Evolutionary conservation across 2,888 invertebrate genomes (phyloP).

Genomic region (Hesperia comma): DNA sequence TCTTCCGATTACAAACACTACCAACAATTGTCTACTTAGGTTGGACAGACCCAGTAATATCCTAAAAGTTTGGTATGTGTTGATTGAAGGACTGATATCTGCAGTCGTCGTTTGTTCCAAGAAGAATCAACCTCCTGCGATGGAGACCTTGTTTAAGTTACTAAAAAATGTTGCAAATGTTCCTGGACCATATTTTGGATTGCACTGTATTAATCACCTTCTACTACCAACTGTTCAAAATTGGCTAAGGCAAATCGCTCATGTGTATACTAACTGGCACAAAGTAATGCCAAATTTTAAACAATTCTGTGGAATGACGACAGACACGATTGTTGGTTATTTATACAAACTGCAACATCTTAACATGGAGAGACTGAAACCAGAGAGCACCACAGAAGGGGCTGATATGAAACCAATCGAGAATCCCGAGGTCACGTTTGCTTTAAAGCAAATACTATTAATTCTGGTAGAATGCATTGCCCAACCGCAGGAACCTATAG

Average conservation of each 20-base stretch:
- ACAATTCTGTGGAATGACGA: constrained; percentile 96
- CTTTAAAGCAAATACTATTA: constrained; percentile 92
- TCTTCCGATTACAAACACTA: constrained; percentile 74
- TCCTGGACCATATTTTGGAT: constrained; percentile 94
- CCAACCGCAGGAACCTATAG: constrained; percentile 94
- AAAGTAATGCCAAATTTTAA: constrained; percentile 95
- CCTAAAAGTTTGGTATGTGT: constrained; percentile 94
- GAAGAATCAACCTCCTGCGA: constrained; percentile 92
- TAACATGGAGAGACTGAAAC: constrained; percentile 66
- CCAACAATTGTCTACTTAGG: constrained; percentile 83
- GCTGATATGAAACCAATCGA: constrained; percentile 82
- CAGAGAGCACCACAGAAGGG: constrained; percentile 68
- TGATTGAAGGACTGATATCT: constrained; percentile 93
- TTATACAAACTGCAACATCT: constrained; percentile 89
- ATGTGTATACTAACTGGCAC: constrained; percentile 89
- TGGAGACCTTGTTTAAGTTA: constrained; percentile 94
- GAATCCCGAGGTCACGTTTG: constrained; percentile 85
- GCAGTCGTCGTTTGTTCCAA: constrained; percentile 94
- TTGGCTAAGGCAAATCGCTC: constrained; percentile 92
- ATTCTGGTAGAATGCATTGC: constrained; percentile 96
- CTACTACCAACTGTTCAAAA: constrained; percentile 96
- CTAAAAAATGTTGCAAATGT: constrained; percentile 89
- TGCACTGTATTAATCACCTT: constrained; percentile 96
- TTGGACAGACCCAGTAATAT: constrained; percentile 93
- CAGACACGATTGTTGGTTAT: constrained; percentile 95